These are phyloP conservation scores for Camptogramma bilineatum DNA, from an alignment of 2,888 invertebrate species.

Conservation along the genomic window DNA sequence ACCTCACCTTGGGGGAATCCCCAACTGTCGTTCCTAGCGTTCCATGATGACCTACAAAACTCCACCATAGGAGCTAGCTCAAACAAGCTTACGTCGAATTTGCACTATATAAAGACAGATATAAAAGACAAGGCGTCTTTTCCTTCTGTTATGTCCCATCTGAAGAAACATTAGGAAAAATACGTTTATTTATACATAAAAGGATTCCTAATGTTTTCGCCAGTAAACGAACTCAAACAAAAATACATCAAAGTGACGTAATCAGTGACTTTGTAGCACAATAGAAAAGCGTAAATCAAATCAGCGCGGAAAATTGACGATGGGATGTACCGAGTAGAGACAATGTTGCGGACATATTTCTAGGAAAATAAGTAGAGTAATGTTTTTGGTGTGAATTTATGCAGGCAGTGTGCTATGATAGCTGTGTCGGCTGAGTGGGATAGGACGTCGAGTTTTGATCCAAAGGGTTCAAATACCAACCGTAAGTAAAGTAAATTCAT, in stretches of 20 bases:
- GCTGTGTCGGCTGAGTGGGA: too few species aligned
- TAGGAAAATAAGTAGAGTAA: too few species aligned
- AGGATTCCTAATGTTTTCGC: neutral
- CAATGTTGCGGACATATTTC: neutral
- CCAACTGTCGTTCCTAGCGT: too few species aligned
- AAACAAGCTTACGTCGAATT: neutral
- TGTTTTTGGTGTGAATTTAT: too few species aligned
- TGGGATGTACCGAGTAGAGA: constrained; percentile 1
- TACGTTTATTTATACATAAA: neutral
- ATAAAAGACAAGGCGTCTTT: neutral
- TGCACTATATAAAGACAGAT: neutral
- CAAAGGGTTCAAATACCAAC: too few species aligned
- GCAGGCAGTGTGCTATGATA: too few species aligned
- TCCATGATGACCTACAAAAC: neutral
- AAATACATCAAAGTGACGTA: constrained; percentile 21
- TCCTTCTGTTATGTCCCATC: neutral
- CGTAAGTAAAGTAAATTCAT: too few species aligned
- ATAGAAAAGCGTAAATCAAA: constrained; percentile 20
- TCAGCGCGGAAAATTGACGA: constrained; percentile 12
- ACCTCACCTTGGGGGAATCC: too few species aligned
- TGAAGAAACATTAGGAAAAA: neutral
- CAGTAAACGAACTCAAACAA: constrained; percentile 18
- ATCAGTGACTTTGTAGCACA: constrained; percentile 27
- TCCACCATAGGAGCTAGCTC: neutral
- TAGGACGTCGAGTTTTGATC: too few species aligned